Conservation (phyloP, 2,888 invertebrate genomes). For the Opisthograptis luteolata region DNA sequence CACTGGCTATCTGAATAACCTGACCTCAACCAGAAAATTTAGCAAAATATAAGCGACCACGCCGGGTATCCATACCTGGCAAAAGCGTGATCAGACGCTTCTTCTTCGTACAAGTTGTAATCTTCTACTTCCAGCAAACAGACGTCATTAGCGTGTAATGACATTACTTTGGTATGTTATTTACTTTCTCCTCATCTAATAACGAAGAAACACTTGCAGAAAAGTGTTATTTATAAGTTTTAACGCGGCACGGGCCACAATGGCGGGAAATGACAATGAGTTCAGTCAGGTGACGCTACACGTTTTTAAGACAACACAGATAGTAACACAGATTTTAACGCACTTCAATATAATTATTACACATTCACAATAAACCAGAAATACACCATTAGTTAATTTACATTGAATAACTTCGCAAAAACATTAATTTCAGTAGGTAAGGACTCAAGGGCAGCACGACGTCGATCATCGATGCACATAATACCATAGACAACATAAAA, state of each 20-base stretch:
- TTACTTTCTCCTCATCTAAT: slow-evolving; percentile 65
- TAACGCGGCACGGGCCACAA: slow-evolving; percentile 72
- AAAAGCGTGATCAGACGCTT: slow-evolving; percentile 82
- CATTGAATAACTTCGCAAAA: slow-evolving; percentile 59
- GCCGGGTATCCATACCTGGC: slow-evolving; percentile 81
- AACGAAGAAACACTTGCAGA: slow-evolving; percentile 42
- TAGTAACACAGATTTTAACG: slow-evolving; percentile 44
- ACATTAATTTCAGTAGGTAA: slow-evolving; percentile 68
- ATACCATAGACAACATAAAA: slow-evolving; percentile 67
- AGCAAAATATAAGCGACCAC: slow-evolving; percentile 58
- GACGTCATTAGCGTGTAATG: slow-evolving; percentile 83
- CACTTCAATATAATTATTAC: slow-evolving; percentile 48
- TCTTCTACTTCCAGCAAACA: slow-evolving; percentile 83
- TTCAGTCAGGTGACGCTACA: slow-evolving; percentile 83
- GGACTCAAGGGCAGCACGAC: slow-evolving; percentile 80
- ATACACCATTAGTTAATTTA: slow-evolving; percentile 47
- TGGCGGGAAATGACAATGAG: slow-evolving; percentile 85
- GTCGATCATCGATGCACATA: slow-evolving; percentile 70
- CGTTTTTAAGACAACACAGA: slow-evolving; percentile 56
- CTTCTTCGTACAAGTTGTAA: slow-evolving; percentile 82
- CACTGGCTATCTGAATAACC: background rate
- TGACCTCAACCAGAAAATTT: slow-evolving; percentile 14
- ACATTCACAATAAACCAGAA: slow-evolving; percentile 39
- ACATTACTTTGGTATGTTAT: slow-evolving; percentile 72
- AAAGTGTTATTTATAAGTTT: slow-evolving; percentile 54